Base-by-base conservation (phyloP, 2,113 vertebrate species). In the Pangasianodon gigas region DNA sequence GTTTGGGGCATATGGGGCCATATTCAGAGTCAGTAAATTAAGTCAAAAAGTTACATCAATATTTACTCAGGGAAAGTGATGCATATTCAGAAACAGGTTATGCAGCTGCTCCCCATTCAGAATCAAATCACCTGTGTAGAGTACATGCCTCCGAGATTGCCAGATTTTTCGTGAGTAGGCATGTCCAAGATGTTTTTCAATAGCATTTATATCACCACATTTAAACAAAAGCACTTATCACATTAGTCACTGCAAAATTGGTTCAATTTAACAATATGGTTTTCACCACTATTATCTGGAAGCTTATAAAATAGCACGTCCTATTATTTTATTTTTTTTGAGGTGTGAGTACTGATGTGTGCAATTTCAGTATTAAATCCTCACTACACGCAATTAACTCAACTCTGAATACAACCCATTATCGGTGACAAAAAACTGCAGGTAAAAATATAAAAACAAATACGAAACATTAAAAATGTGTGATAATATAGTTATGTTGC, bases 21-120 rank as follows among this genome's bases (percentile, higher is more conserved):
- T 56, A 37, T 56, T 83, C n/a, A 4, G 18, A 84, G 56, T 62
- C 54, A 44, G 10, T 13, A 84, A 60, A 84, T 82, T 7, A 82
- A 37, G 81, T 83, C 18, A 54, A 83, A 83, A 83, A 41, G 4
- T 60, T 84, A 1, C 37, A 62, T 84, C 56, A 60, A 16, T 44
- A 62, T 84, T 84, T 84, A 84, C 80, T 56, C 48, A 80, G 24
- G 48, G 10, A 51, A 80, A n/a, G 26, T 21, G 80, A 83, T 84
- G 32, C 37, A 84, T 58, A 44, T 84, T 84, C 56, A 84, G 29
- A 56, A 26, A 10, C 19, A 75, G 51, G 29, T 54, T 54, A 60
- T 84, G 56, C 37, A 84, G 82, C n/a, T 60, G 56, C 56, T 58
- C 8, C 52, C 32, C 37, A 60, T 62, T 84, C 21, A 60, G 24